Evolutionary conservation across 2,113 vertebrate genomes (phyloP), one percentile per base, ranked within the genome.

Genomic region (Neofelis nebulosa): DNA sequence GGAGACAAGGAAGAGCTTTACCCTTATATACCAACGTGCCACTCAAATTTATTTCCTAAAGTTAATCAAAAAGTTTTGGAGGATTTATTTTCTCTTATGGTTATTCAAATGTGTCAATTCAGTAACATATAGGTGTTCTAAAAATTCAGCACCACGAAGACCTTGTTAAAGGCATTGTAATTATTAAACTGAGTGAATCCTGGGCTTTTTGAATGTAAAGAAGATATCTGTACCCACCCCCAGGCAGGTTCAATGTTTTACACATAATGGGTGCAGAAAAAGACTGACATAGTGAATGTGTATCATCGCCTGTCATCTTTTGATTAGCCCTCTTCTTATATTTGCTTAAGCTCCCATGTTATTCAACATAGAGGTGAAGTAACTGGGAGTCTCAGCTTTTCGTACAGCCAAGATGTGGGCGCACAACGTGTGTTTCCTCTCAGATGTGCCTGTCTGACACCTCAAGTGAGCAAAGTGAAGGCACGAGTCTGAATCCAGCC

Each of bases 41-140:
- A 95, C 68, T 98, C 97, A 97, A 95, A 93, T 96, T 98, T 97
- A 98, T 97, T 91, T 95, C 91, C 81, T 93, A 55, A 94, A 97
- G 82, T 94, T 97, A 96, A 95, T 97, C 90, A 97, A 97, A 97
- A 97, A 95, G 79, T 96, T 97, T 97, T 96, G 33, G 80, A 93
- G 90, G 84, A 89, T 93, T 92, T 95, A 95, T 95, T 97, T 97
- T 94, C 84, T 96, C 79, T 92, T 95, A 84, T n/a, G 57, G 92
- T 92, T 97, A 93, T 95, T 78, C 16, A 95, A 92, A 98, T 94
- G 71, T 92, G 83, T 86, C 92, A 80, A 25, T 92, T 93, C 71
- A 61, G n/a, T 96, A 97, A 82, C 36, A 29, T 48, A 66, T 38
- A 94, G 45, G 13, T 85, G 29, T 90, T 89, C 69, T 94, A 73